A percentile compares a stretch with the other conserved stretches of the same genome.
Conservation (phyloP, 2,113 vertebrate species). For the Actinemys pallida region DNA sequence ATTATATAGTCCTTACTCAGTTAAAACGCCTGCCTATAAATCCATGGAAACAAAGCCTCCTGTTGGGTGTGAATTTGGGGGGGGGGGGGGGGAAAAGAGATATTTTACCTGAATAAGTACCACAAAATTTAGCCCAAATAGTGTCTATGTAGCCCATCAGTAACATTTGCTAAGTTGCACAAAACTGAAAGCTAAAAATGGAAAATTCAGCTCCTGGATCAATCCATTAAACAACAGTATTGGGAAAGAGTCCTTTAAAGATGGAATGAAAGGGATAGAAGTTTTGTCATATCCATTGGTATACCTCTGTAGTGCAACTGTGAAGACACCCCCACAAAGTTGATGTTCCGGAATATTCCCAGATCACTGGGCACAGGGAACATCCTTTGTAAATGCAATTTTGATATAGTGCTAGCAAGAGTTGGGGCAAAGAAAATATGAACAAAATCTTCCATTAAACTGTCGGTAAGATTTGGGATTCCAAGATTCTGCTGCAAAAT, state of each 20-base stretch:
- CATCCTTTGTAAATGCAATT: background rate
- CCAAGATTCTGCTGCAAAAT: background rate
- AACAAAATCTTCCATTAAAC: background rate
- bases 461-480: background rate
- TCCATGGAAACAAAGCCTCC: background rate
- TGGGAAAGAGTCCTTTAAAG: background rate
- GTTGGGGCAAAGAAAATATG: background rate
- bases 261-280: background rate
- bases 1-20: background rate
- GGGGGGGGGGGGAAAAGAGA: background rate
- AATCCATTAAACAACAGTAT: fast-evolving
- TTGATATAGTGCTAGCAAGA: fast-evolving
- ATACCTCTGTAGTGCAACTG: fast-evolving
- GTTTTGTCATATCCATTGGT: background rate
- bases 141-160: background rate
- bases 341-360: background rate
- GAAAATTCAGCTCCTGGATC: background rate
- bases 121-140: background rate
- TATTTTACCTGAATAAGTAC: background rate
- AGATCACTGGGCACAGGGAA: background rate
- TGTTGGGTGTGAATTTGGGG: background rate
- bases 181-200: background rate
- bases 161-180: background rate
- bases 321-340: background rate
- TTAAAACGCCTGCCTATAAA: background rate